These are phyloP conservation scores for Vireo griseus DNA, from an alignment of 2,797 vertebrate genomes.

Conservation along the genomic window DNA sequence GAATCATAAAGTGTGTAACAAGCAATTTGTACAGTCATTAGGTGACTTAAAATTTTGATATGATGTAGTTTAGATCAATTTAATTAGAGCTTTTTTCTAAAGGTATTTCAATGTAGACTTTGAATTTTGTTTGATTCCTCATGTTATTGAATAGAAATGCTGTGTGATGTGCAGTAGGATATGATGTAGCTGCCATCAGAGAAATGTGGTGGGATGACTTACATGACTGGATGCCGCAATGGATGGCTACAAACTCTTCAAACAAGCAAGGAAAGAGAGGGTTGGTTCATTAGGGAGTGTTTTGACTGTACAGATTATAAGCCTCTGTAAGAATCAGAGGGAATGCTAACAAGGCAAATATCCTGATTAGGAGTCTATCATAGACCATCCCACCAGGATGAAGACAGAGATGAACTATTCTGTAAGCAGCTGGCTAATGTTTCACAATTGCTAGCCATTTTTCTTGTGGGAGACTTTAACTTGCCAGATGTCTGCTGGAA, in stretches of 20 bases:
- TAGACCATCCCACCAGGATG: background rate
- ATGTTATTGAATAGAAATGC: background rate
- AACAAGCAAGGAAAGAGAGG: background rate
- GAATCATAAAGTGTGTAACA: background rate
- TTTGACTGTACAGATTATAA: background rate
- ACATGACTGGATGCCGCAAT: background rate
- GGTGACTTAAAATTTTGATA: background rate
- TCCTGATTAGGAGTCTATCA: background rate
- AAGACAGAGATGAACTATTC: background rate
- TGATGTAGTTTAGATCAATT: background rate
- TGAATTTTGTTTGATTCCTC: background rate
- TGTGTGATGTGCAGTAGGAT: background rate
- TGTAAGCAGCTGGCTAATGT: background rate
- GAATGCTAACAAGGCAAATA: background rate
- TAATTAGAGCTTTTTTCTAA: background rate
- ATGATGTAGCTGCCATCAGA: background rate
- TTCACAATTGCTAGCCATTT: background rate
- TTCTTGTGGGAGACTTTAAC: background rate
- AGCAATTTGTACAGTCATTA: background rate
- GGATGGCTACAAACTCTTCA: background rate
- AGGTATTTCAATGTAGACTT: accelerated
- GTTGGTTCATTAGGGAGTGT: too few relatives aligned
- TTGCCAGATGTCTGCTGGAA: background rate
- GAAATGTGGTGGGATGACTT: background rate
- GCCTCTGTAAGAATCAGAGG: background rate